phyloP scores from a whole-genome alignment of 1,140 invertebrate genomes.

The Penaeus vannamei region DNA sequence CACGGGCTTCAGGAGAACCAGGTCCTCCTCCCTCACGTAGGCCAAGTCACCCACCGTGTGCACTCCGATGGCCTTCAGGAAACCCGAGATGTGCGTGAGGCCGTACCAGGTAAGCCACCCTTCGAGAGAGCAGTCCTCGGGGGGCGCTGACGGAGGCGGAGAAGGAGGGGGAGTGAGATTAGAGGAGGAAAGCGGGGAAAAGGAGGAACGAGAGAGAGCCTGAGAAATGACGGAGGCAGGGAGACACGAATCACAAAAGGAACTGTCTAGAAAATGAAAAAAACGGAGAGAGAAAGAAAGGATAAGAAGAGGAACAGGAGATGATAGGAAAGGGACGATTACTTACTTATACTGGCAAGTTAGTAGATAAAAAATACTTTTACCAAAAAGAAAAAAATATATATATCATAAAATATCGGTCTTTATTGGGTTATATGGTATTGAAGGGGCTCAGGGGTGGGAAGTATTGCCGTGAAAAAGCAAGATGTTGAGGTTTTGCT shows the following conservation, averaged over 20 bases:
- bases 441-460: no score
- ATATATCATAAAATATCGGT: no score
- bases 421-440: no score
- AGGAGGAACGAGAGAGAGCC: not conserved
- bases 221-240: slow-evolving; percentile 2
- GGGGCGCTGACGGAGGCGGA: slow-evolving; percentile 42
- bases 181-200: not conserved
- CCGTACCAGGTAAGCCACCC: slow-evolving; percentile 56
- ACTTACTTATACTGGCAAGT: not conserved
- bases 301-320: not conserved
- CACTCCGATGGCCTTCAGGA: slow-evolving; percentile 44
- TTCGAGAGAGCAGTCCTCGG: slow-evolving; percentile 49
- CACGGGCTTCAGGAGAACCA: slow-evolving; percentile 49
- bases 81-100: slow-evolving; percentile 46
- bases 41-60: slow-evolving; percentile 43
- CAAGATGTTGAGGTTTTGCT: no score
- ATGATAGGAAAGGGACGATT: not conserved
- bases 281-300: not conserved
- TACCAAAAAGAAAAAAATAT: no score
- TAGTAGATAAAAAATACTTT: no score
- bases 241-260: slow-evolving; percentile 32
- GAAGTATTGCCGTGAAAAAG: no score
- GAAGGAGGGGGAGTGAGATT: not conserved
- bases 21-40: slow-evolving; percentile 54
- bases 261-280: not conserved